Base-by-base conservation (phyloP, 2,113 vertebrate species). In the Haemorhous mexicanus region DNA sequence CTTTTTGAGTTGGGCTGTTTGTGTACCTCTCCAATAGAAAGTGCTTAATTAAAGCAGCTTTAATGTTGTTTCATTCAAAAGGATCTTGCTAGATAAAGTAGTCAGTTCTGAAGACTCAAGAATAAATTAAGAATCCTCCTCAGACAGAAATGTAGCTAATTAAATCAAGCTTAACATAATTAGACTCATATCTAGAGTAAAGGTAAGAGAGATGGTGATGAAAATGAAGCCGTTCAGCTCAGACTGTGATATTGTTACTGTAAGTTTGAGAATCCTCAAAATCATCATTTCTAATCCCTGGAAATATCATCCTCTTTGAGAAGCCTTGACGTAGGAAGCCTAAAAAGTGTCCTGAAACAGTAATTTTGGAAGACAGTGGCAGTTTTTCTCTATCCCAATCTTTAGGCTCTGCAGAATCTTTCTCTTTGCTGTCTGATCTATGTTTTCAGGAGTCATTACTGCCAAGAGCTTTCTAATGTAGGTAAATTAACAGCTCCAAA, bases 81-180 rank as follows among this genome's bases (percentile, higher is more conserved):
- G 13, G 41, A 32, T 41, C 41, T 91, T 0, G 0, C 18, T 37
- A 78, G 46, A 41, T 86, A 83, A 90, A 49, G 44, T 22, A 80
- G 68, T 44, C 49, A 55, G 41, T 59, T 79, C n/a, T 73, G 49
- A 84, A 79, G 17, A 66, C 37, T 41, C 27, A 94, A 44, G 27
- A 94, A 89, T 77, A 95, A 90, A 91, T 92, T 70, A 89, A 56
- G 43, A 84, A 87, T 72, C n/a, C 23, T 66, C 14, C 66, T 81
- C 68, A 84, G 68, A 81, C 24, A 74, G 39, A 37, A 81, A 90
- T 52, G 12, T 16, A 67, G 28, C 66, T 93, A 64, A 92, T 91
- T 94, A 82, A 94, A 78, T 43, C 28, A 72, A 63, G 37, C 16
- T 70, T 94, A 93, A 47, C 56, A 44, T 84, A 73, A 77, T 93